phyloP scores from a whole-genome alignment of 1,140 invertebrate species.

The Arctopsyche grandis region DNA sequence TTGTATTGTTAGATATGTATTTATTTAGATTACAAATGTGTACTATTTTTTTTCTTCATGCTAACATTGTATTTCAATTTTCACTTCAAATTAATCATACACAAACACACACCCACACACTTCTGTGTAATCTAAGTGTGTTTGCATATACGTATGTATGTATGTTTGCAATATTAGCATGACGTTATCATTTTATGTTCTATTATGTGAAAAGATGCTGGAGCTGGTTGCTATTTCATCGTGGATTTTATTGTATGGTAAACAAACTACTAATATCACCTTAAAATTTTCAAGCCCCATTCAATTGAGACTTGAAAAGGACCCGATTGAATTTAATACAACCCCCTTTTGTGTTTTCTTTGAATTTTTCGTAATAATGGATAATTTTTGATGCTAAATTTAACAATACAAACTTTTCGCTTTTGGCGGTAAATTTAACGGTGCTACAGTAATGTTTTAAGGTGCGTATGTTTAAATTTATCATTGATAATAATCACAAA shows the following conservation, averaged over 20 bases:
- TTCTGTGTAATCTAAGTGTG: background rate
- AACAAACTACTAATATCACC: too few relatives aligned
- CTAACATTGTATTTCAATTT: conserved; percentile 23
- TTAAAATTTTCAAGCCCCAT: too few relatives aligned
- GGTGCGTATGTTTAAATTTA: too few relatives aligned
- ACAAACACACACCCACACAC: background rate
- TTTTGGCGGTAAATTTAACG: too few relatives aligned
- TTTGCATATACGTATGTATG: conserved; percentile 9
- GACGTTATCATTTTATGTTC: background rate
- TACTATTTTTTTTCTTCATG: conserved; percentile 13
- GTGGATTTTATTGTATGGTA: background rate
- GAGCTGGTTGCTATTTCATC: conserved; percentile 8
- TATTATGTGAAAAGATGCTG: conserved; percentile 13
- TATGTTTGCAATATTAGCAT: conserved; percentile 21
- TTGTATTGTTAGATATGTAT: background rate
- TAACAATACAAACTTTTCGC: too few relatives aligned
- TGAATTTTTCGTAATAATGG: too few relatives aligned
- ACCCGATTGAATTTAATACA: too few relatives aligned
- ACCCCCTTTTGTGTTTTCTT: too few relatives aligned
- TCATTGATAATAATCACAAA: too few relatives aligned
- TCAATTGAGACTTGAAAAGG: too few relatives aligned
- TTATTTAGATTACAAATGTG: background rate
- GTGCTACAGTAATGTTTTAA: too few relatives aligned
- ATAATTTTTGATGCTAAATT: too few relatives aligned
- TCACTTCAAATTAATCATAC: background rate